A percentile compares a stretch with the other conserved stretches of the same genome.
Conservation (phyloP, 1,140 invertebrate species). For the Panulirus ornatus region DNA sequence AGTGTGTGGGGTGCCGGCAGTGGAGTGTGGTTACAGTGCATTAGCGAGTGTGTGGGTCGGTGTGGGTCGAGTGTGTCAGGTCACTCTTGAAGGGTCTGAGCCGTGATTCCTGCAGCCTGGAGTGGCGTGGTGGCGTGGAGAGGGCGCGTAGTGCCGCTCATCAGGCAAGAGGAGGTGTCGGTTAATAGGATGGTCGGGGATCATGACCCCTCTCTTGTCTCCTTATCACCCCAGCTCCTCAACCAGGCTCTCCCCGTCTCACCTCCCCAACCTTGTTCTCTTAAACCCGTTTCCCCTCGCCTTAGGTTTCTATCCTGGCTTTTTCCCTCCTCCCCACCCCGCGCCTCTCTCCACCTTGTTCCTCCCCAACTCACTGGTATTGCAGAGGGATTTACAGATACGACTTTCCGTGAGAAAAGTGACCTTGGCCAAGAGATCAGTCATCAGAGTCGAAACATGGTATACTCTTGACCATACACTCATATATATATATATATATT, state of each 20-base stretch:
- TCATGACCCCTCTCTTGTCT: neutral
- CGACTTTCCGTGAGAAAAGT: too few species aligned
- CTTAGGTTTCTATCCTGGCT: too few species aligned
- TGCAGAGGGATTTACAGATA: too few species aligned
- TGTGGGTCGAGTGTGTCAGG: slow-evolving; percentile 35
- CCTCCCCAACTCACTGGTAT: too few species aligned
- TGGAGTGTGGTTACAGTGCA: neutral
- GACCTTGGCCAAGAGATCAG: too few species aligned
- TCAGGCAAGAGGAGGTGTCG: neutral
- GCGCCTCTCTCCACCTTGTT: neutral
- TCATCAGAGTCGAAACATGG: too few species aligned
- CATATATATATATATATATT: too few species aligned
- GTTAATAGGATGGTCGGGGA: slow-evolving; percentile 51
- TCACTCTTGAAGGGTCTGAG: slow-evolving; percentile 57
- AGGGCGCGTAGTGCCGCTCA: slow-evolving; percentile 27
- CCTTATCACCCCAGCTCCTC: neutral
- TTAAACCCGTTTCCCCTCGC: too few species aligned
- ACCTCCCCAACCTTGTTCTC: neutral
- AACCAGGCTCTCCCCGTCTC: neutral
- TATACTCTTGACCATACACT: too few species aligned
- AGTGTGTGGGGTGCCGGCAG: neutral
- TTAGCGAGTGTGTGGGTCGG: neutral
- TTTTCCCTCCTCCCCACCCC: too few species aligned
- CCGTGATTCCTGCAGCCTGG: slow-evolving; percentile 17
- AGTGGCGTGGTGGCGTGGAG: slow-evolving; percentile 12